phyloP scores from a whole-genome alignment of 1,140 invertebrate genomes.

The Drosophila burlai region DNA sequence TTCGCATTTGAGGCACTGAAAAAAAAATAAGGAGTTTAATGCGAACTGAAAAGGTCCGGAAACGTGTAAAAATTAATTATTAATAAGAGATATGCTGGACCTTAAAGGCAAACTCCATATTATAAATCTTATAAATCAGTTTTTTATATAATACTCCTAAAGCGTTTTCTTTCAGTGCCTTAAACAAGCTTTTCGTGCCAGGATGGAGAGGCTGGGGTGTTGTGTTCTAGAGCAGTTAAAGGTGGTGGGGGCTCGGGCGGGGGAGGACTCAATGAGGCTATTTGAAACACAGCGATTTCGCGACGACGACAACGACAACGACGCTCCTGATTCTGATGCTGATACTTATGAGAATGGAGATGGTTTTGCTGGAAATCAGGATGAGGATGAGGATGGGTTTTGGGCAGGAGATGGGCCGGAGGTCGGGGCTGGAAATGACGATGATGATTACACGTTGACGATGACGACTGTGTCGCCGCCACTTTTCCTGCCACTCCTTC shows the following conservation, averaged over 20 bases:
- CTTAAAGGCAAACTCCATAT: too few relatives aligned
- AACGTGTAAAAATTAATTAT: too few relatives aligned
- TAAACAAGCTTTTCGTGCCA: constrained; percentile 2
- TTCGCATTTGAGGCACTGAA: constrained; percentile 10
- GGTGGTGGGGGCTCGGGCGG: constrained; percentile 6
- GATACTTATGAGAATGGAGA: constrained; percentile 54
- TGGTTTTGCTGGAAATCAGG: constrained; percentile 28
- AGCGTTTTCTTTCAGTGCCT: constrained; percentile 19
- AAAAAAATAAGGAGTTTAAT: not conserved
- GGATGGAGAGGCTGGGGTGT: not conserved
- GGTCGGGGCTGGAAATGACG: constrained; percentile 48
- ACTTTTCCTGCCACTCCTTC: constrained; percentile 9
- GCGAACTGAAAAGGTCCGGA: too few relatives aligned
- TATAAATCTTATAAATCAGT: not conserved
- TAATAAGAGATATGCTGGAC: too few relatives aligned
- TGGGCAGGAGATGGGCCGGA: not conserved
- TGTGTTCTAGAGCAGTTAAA: constrained; percentile 12
- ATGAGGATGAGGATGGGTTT: constrained; percentile 24
- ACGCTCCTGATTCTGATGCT: constrained; percentile 46
- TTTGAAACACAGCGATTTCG: constrained; percentile 79
- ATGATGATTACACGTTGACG: constrained; percentile 81
- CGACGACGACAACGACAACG: constrained; percentile 47
- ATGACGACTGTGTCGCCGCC: constrained; percentile 63
- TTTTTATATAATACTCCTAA: not conserved
- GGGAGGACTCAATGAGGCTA: constrained; percentile 71